phyloP scores from a whole-genome alignment of 2,797 vertebrate species.

The Sciaenops ocellatus region DNA sequence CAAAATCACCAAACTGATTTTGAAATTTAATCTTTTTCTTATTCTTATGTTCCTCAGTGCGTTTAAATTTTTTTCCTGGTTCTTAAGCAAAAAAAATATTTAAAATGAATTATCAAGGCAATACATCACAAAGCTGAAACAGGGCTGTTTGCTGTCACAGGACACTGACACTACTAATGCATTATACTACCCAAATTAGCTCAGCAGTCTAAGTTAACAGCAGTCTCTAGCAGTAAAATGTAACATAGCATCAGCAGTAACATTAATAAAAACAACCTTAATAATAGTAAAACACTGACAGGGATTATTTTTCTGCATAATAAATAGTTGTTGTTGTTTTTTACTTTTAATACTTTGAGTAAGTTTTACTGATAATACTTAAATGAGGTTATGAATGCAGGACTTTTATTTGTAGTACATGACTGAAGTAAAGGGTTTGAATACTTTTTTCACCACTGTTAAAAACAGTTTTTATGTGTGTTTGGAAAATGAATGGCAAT shows the following conservation, averaged over 20 bases:
- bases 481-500: neutral
- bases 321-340: neutral
- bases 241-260: neutral
- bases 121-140: no score
- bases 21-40: no score
- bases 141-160: neutral
- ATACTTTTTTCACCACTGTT: neutral
- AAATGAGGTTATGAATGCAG: neutral
- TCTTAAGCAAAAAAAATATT: no score
- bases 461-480: neutral
- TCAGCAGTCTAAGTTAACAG: neutral
- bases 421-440: neutral
- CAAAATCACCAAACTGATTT: no score
- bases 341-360: neutral
- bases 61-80: no score
- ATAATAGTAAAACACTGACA: neutral
- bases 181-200: neutral
- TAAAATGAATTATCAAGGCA: no score
- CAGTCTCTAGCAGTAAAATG: neutral
- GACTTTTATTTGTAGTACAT: neutral
- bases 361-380: neutral
- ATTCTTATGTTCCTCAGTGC: no score
- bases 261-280: neutral
- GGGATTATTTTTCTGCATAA: neutral
- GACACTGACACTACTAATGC: neutral